These are phyloP conservation scores for Paragorgia papillata DNA, from an alignment of 92 coral and sea anemone species.

Conservation along the genomic window DNA sequence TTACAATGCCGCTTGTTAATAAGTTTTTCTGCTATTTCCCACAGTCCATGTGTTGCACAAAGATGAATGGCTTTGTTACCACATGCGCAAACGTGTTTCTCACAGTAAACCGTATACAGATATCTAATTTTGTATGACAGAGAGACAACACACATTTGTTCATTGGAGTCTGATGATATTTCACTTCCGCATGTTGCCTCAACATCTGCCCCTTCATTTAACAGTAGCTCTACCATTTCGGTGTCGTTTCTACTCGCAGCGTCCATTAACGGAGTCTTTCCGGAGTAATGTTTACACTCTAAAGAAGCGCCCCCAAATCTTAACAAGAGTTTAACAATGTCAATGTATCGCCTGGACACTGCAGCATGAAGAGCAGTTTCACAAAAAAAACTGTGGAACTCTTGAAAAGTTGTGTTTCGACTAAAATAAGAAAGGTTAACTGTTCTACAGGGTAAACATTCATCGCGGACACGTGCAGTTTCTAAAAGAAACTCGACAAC, in stretches of 20 bases:
- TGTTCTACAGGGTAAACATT: constrained; percentile 54
- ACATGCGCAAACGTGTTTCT: constrained; percentile 8
- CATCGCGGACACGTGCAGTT: constrained; percentile 49
- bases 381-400: constrained; percentile 52
- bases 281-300: constrained; percentile 64
- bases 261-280: constrained; percentile 68
- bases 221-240: constrained; percentile 35
- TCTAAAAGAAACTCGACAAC: constrained; percentile 60
- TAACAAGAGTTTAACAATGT: constrained; percentile 44
- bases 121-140: background rate
- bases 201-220: constrained; percentile 39
- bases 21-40: constrained; percentile 18
- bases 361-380: constrained; percentile 88
- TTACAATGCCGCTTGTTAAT: constrained; percentile 6
- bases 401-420: constrained; percentile 25
- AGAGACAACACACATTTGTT: background rate
- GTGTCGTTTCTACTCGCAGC: constrained; percentile 57
- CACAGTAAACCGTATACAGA: constrained; percentile 6
- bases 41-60: background rate
- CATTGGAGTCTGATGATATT: background rate
- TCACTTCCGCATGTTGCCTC: constrained; percentile 43
- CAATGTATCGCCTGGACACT: constrained; percentile 43
- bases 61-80: constrained; percentile 29
- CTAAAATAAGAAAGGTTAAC: background rate
- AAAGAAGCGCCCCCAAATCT: constrained; percentile 8